phyloP scores from a whole-genome alignment of 2,888 invertebrate species.

The Hydroisotoma schaefferi region DNA sequence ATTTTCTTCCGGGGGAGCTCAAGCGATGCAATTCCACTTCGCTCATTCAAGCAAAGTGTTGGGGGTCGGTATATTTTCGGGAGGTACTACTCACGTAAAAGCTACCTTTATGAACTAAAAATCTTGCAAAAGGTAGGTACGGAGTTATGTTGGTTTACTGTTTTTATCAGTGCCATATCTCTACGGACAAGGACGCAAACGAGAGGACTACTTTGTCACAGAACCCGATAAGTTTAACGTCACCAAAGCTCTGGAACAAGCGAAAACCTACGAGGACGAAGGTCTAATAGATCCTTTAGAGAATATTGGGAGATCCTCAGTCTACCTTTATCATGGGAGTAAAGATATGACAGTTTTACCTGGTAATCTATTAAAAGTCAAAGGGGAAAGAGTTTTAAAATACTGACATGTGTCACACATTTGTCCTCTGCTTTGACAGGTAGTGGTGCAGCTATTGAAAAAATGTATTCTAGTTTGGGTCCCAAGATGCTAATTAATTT shows the following conservation, averaged over 20 bases:
- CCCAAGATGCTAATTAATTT: constrained; percentile 18
- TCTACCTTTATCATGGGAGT: constrained; percentile 51
- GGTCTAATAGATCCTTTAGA: constrained; percentile 50
- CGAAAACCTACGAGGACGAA: constrained; percentile 30
- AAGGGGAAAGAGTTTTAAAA: background rate
- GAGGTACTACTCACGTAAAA: constrained; percentile 47
- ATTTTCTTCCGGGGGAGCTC: constrained; percentile 51
- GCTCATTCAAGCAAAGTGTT: constrained; percentile 50
- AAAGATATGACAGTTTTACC: constrained; percentile 51
- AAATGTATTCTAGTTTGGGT: constrained; percentile 28
- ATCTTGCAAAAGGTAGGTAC: no score
- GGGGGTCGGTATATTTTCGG: constrained; percentile 52
- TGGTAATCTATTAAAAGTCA: constrained; percentile 42
- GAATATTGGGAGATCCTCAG: constrained; percentile 49
- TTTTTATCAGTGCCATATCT: constrained; percentile 42
- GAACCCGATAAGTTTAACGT: constrained; percentile 36
- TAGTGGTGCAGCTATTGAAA: constrained; percentile 20
- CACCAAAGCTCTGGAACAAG: constrained; percentile 25
- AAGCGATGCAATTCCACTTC: constrained; percentile 53
- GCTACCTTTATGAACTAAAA: no score
- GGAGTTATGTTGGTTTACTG: no score
- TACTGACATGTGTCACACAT: background rate
- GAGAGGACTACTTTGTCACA: constrained; percentile 41
- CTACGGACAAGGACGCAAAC: constrained; percentile 35
- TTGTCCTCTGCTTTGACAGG: constrained; percentile 6